These are phyloP conservation scores for Platynereis dumerilii DNA, from an alignment of 2,888 invertebrate genomes.

Conservation along the genomic window DNA sequence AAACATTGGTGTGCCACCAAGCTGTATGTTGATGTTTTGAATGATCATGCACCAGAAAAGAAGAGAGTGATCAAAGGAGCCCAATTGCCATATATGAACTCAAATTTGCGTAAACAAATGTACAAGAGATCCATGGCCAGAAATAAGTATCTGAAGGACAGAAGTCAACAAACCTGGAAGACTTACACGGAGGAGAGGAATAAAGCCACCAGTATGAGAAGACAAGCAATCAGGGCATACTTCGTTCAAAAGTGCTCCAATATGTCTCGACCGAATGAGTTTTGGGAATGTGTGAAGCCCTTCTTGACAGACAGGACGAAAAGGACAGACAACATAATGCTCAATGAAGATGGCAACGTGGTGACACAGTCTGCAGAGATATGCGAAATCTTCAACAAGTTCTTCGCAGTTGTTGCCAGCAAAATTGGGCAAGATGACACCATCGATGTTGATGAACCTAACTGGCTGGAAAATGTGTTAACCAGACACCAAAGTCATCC, in stretches of 20 bases:
- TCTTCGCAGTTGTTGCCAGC: not conserved
- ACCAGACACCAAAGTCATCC: not conserved
- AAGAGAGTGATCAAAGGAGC: not conserved
- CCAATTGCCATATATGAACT: conserved; percentile 4
- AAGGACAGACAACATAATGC: not conserved
- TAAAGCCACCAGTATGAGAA: not conserved
- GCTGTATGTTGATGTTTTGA: not conserved
- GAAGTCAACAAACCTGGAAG: not conserved
- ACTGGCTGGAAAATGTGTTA: not conserved
- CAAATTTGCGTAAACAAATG: conserved; percentile 2
- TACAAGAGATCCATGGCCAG: not conserved
- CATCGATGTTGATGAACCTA: not conserved
- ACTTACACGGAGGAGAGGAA: not conserved
- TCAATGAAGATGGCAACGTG: not conserved
- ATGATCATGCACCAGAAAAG: conserved; percentile 3
- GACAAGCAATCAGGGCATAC: not conserved
- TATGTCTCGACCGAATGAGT: not conserved
- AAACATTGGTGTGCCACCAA: not conserved
- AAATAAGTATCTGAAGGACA: not conserved
- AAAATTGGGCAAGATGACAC: not conserved
- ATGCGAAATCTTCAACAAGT: not conserved
- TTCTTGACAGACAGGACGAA: not conserved
- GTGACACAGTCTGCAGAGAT: not conserved
- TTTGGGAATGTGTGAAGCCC: conserved; percentile 6
- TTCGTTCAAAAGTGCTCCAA: not conserved